Conservation (phyloP, 2,888 invertebrate genomes). For the Caenorhabditis sp. region DNA sequence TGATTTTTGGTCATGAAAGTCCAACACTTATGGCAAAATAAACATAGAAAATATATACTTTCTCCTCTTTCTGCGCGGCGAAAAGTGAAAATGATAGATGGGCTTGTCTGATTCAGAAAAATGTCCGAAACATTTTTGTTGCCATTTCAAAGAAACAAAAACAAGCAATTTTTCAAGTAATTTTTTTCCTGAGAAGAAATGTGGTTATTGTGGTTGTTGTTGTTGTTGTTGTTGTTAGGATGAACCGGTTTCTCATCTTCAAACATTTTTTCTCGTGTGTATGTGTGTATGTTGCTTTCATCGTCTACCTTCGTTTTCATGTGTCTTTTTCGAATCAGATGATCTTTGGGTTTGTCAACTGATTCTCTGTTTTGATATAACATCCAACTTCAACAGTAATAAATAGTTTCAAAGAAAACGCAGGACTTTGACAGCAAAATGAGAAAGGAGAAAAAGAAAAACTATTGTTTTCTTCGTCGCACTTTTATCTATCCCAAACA, state of each 20-base stretch:
- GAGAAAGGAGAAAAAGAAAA: too few species aligned
- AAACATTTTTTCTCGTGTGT: too few species aligned
- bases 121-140: slow-evolving; percentile 5
- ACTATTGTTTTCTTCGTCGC: too few species aligned
- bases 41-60: slow-evolving; percentile 15
- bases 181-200: neutral
- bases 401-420: too few species aligned
- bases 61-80: slow-evolving; percentile 14
- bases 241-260: neutral
- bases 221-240: neutral
- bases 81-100: slow-evolving; percentile 41
- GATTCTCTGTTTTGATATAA: neutral
- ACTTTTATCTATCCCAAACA: too few species aligned
- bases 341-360: neutral
- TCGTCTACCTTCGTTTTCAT: neutral
- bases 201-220: neutral
- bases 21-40: neutral
- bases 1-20: neutral
- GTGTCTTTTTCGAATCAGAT: neutral
- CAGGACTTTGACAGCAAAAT: too few species aligned
- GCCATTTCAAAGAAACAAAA: neutral
- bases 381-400: too few species aligned
- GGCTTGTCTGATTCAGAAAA: slow-evolving; percentile 30
- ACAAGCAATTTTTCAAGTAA: neutral
- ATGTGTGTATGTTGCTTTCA: neutral